Conservation (phyloP, 2,888 invertebrate genomes). For the Polyploca ridens region DNA sequence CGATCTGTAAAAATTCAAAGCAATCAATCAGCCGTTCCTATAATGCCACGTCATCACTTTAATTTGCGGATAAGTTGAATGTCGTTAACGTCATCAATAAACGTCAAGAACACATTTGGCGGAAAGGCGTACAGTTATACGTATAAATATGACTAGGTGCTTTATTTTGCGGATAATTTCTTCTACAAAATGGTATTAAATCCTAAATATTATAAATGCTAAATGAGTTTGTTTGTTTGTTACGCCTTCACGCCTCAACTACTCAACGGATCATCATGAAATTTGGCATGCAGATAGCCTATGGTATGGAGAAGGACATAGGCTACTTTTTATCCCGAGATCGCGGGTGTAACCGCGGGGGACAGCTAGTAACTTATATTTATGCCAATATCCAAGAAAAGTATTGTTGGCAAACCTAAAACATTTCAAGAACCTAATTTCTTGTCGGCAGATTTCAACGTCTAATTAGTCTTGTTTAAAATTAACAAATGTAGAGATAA, state of each 20-base stretch:
- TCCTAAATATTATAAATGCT: no score
- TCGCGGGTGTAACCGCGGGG: no score
- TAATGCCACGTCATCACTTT: constrained; percentile 18
- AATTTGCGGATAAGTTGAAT: constrained; percentile 17
- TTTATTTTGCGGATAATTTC: no score
- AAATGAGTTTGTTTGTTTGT: no score
- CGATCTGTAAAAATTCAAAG: neutral
- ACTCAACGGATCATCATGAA: no score
- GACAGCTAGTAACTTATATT: no score
- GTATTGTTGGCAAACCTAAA: neutral
- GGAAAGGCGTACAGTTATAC: neutral
- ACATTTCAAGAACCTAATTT: neutral
- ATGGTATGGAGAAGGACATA: no score
- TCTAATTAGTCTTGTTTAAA: constrained; percentile 28
- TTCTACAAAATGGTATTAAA: no score
- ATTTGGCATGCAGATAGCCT: no score
- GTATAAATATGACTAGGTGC: no score
- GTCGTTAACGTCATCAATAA: constrained; percentile 21
- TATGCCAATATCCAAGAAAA: neutral
- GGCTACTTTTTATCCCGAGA: no score
- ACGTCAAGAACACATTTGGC: constrained; percentile 17
- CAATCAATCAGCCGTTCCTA: constrained; percentile 12
- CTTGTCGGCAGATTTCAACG: neutral
- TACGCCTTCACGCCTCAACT: no score
- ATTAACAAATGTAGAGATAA: constrained; percentile 32